Percentiles rank a stretch among this genome's conserved stretches.
Conservation (phyloP, 2,113 vertebrate genomes). For the Okapia johnstoni region DNA sequence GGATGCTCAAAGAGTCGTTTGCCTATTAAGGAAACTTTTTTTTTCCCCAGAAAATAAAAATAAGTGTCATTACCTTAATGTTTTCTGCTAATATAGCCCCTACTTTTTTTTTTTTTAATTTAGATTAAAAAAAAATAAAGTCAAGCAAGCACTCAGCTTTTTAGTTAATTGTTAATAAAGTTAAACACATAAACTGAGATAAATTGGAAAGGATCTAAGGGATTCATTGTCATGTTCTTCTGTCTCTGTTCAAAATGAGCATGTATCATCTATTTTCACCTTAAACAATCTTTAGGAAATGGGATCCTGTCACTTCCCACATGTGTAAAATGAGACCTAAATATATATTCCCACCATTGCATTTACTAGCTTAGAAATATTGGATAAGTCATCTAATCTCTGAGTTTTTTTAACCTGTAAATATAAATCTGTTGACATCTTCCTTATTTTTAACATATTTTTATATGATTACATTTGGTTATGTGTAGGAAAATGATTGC, state of each 20-base stretch:
- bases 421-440: neutral
- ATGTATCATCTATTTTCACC: neutral
- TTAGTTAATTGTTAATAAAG: neutral
- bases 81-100: neutral
- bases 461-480: neutral
- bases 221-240: neutral
- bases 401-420: neutral
- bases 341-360: neutral
- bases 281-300: neutral
- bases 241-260: neutral
- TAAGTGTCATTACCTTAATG: neutral
- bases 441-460: neutral
- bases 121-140: neutral
- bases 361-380: neutral
- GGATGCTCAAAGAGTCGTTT: slow-evolving; percentile 61
- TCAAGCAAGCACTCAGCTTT: neutral
- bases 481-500: neutral
- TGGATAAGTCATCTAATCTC: neutral
- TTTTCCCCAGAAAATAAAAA: slow-evolving; percentile 9
- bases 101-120: neutral
- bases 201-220: neutral
- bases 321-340: neutral
- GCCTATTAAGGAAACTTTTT: slow-evolving; percentile 50
- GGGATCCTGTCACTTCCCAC: neutral
- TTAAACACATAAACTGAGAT: neutral